Evolutionary conservation across 2,113 vertebrate genomes (phyloP).

Genomic region (Neopipo cinnamomea): DNA sequence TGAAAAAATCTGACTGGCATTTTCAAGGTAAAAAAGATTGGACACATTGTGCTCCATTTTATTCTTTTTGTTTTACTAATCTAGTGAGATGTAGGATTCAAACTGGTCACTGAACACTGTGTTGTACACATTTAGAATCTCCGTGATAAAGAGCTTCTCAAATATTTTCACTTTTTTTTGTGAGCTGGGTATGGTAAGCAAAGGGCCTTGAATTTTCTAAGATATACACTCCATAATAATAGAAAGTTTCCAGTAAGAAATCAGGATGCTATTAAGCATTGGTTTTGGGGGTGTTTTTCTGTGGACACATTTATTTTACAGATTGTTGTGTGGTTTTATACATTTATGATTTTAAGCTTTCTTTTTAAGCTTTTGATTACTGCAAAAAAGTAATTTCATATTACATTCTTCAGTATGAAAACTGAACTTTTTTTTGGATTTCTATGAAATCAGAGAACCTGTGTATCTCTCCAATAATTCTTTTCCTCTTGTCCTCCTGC

Average conservation of each 20-base stretch:
- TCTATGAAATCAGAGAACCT: not conserved
- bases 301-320: not conserved
- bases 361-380: not conserved
- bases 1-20: not conserved
- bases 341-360: not conserved
- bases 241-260: not conserved
- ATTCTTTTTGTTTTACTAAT: not conserved
- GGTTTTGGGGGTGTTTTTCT: not conserved
- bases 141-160: not conserved
- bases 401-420: not conserved
- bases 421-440: not conserved
- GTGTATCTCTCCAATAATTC: not conserved
- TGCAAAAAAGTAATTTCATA: not conserved
- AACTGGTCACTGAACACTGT: not conserved
- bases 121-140: not conserved
- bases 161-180: not conserved
- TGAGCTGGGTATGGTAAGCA: not conserved
- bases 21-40: not conserved
- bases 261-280: not conserved
- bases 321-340: accelerated
- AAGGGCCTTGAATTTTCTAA: not conserved
- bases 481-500: not conserved
- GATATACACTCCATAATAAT: not conserved
- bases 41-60: accelerated
- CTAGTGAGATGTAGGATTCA: not conserved